Conservation (phyloP, 2,797 vertebrate species). For the Rachycentron canadum region DNA sequence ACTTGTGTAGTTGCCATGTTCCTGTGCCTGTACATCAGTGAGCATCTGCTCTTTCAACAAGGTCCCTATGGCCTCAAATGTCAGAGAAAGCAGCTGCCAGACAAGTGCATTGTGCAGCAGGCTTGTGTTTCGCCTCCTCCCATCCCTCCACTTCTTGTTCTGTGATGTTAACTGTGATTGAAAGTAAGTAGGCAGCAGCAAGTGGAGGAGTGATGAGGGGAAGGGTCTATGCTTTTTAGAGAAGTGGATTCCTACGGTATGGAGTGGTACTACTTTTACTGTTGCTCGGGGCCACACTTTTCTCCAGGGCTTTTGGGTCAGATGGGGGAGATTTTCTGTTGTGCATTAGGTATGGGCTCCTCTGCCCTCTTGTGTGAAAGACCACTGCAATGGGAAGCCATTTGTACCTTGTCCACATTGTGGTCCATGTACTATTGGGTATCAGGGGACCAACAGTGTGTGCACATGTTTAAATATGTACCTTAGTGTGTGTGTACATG, state of each 20-base stretch:
- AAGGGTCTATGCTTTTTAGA: constrained; percentile 88
- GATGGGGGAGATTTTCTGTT: constrained; percentile 66
- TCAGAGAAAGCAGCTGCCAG: constrained; percentile 84
- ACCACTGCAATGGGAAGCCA: constrained; percentile 89
- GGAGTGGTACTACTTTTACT: constrained; percentile 71
- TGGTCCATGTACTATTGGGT: constrained; percentile 64
- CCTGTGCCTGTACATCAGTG: constrained; percentile 82
- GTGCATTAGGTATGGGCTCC: constrained; percentile 76
- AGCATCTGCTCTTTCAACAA: constrained; percentile 86
- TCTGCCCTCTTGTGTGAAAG: constrained; percentile 81
- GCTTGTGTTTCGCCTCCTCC: constrained; percentile 76
- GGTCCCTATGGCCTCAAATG: constrained; percentile 86
- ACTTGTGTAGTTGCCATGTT: constrained; percentile 84
- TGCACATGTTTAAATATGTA: constrained; percentile 42
- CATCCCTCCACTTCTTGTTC: constrained; percentile 86
- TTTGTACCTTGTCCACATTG: constrained; percentile 87
- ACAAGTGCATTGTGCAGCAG: constrained; percentile 79
- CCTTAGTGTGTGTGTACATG: constrained; percentile 4
- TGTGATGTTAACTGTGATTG: constrained; percentile 91
- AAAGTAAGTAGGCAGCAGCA: constrained; percentile 80
- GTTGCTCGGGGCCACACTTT: constrained; percentile 62
- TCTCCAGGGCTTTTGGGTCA: constrained; percentile 84
- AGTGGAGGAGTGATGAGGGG: constrained; percentile 48
- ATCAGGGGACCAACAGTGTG: constrained; percentile 57
- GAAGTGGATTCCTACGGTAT: constrained; percentile 88